A percentile compares a stretch with the other conserved stretches of the same genome.
phyloP scores from a whole-genome alignment of 2,888 invertebrate species.

The Ormyrus pomaceus region DNA sequence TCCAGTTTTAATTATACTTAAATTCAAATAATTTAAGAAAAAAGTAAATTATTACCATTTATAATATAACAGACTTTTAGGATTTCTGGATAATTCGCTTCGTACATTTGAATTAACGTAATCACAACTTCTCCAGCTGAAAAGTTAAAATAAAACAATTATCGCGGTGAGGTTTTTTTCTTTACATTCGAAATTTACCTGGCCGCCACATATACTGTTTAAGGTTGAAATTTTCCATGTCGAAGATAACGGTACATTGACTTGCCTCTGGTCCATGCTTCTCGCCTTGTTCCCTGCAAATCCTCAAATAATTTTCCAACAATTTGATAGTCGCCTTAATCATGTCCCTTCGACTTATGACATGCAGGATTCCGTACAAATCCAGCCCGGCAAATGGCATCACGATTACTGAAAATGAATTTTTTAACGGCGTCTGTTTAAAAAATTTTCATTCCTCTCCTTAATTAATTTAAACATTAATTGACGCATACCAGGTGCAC shows the following conservation, averaged over 20 bases:
- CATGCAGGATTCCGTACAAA: slow-evolving; percentile 87
- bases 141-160: slow-evolving; percentile 62
- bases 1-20: slow-evolving; percentile 14
- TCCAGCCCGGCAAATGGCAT: slow-evolving; percentile 90
- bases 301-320: slow-evolving; percentile 81
- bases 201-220: slow-evolving; percentile 92
- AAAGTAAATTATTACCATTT: slow-evolving; percentile 81
- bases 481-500: slow-evolving; percentile 81
- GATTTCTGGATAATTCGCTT: slow-evolving; percentile 95
- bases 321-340: slow-evolving; percentile 82
- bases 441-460: slow-evolving; percentile 1
- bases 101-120: slow-evolving; percentile 89
- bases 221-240: slow-evolving; percentile 87
- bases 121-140: slow-evolving; percentile 88
- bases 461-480: no score
- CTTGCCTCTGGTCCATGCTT: slow-evolving; percentile 81
- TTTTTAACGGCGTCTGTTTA: not conserved
- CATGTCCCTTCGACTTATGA: slow-evolving; percentile 84
- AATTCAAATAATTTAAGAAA: not conserved
- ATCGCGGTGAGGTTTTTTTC: not conserved
- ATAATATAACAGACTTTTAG: slow-evolving; percentile 90
- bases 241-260: slow-evolving; percentile 84
- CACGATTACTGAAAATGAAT: slow-evolving; percentile 80
- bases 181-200: slow-evolving; percentile 74
- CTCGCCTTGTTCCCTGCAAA: slow-evolving; percentile 80